Evolutionary conservation across 2,797 vertebrate species (phyloP), one percentile per base, ranked within the genome.

Genomic region (Oreortyx pictus): DNA sequence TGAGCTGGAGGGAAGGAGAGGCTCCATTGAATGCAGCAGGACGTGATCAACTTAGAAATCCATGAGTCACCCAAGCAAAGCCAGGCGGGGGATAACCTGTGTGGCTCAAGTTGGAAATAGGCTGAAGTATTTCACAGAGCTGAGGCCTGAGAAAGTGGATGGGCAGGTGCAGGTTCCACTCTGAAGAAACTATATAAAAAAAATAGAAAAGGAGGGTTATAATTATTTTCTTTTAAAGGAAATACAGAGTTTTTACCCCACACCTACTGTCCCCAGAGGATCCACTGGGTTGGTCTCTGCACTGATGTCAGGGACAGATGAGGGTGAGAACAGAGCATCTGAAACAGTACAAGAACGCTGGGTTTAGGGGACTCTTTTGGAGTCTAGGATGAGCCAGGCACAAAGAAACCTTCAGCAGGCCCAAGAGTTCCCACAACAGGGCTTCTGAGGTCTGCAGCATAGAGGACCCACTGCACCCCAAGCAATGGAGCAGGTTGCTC

Each of bases 1-100:
- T 50, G 74, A 81, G 67, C 74, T 88, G 54, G 66, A 22, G 25
- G 64, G 67, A 73, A 59, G 67, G 78, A n/a, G 88, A 79, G 37
- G 50, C 64, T 89, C 71, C 80, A 5, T 68, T 93, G 82, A 79
- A 20, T 84, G 66, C 41, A 18, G 4, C 49, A 31, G 79, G 79
- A 95, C 11, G 2, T 37, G 91, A 92, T 91, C 84, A 86, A 72
- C 92, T 93, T 46, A 8, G 60, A 80, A 87, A 92, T 14, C 62
- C 41, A 3, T 87, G 87, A 96, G 82, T 95, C 94, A 95, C 87
- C 54, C 2, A 0, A 23, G 3, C 0, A 6, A 86, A 94, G 77
- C 25, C 66, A 50, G 64, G 60, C 77, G 83, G 27, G 74, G 88
- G 12, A 94, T 41, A 90, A 83, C 50, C 87, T 46, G 2, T 74